These are phyloP conservation scores for Alviniconcha strummeri DNA, from an alignment of 2,888 invertebrate species.

Conservation along the genomic window DNA sequence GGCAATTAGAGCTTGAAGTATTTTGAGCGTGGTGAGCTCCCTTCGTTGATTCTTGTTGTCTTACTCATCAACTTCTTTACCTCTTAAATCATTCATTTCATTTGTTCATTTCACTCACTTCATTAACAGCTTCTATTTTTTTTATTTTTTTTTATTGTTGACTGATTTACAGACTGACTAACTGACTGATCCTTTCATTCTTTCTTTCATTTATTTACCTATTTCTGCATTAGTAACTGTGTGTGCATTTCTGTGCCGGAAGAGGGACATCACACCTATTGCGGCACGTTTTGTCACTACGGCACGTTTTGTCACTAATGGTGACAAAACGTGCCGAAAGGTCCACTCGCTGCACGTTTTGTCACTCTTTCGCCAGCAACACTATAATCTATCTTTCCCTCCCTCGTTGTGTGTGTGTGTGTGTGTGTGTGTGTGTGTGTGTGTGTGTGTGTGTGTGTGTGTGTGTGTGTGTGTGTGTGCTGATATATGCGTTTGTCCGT, in stretches of 20 bases:
- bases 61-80: neutral
- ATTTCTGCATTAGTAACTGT: neutral
- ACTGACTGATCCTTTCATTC: neutral
- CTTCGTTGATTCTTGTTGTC: neutral
- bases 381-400: neutral
- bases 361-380: neutral
- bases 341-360: neutral
- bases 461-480: neutral
- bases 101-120: neutral
- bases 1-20: no score
- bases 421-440: neutral
- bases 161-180: no score
- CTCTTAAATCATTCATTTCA: neutral
- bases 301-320: no score
- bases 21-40: no score
- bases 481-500: neutral
- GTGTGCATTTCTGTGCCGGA: neutral
- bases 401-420: neutral
- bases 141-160: neutral
- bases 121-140: neutral
- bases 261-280: neutral
- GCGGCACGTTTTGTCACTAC: neutral
- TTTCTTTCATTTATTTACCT: neutral
- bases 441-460: slow-evolving; percentile 9
- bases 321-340: neutral